These are phyloP conservation scores for Eira barbara DNA, from an alignment of 2,113 vertebrate species.

Conservation along the genomic window DNA sequence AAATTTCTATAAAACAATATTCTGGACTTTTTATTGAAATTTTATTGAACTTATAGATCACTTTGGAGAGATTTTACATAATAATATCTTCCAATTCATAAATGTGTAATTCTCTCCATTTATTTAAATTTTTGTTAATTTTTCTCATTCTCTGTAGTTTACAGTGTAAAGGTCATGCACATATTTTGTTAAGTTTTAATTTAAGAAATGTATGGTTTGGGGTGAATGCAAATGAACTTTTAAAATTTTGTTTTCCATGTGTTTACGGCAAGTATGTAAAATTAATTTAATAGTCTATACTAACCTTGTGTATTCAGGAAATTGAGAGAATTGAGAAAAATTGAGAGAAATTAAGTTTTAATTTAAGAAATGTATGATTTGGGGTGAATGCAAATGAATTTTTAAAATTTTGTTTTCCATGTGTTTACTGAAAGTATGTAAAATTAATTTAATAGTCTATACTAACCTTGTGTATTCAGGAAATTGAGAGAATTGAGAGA, in stretches of 20 bases:
- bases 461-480: background rate
- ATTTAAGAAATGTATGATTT: background rate
- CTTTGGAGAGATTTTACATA: background rate
- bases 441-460: background rate
- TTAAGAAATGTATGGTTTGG: background rate
- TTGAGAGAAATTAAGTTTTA: too few relatives aligned
- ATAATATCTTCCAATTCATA: background rate
- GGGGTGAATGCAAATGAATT: background rate
- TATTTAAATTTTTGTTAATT: background rate
- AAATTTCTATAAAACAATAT: background rate
- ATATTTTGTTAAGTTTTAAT: conserved; percentile 5
- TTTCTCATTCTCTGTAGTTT: background rate
- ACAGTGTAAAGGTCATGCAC: background rate
- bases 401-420: background rate
- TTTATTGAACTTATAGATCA: background rate
- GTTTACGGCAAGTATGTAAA: background rate
- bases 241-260: background rate
- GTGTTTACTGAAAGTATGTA: background rate
- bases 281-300: background rate
- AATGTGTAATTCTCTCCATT: background rate
- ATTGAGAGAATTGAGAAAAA: background rate
- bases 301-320: background rate
- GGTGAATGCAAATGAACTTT: background rate
- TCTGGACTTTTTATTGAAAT: background rate
- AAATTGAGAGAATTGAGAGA: background rate